Base-by-base conservation (phyloP, 1,140 invertebrate species). In the Zaprionus camerounensis region DNA sequence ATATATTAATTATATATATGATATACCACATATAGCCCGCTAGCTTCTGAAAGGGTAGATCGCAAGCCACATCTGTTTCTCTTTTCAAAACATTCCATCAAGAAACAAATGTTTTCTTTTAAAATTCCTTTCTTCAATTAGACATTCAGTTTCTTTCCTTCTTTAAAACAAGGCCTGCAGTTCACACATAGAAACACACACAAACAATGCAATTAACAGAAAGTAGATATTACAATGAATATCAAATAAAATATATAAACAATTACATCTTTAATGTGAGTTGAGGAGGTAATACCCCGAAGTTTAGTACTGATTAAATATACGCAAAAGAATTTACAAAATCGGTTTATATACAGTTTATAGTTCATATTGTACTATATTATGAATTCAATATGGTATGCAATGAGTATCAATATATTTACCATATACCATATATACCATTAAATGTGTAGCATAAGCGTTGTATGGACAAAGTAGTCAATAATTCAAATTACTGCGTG, bases 301-400 rank as follows among this genome's bases (percentile, higher is more conserved):
- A 67, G 46, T 67, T 72, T 90, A 88, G 84, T 88, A 88, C 84
- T 88, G 84, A 88, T 88, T 85, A 73, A 74, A 90, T 80, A 90
- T 85, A 88, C 78, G 76, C 81, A 84, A 88, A 81, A 64, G 84
- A 88, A 87, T 90, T 87, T 87, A 90, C 83, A 84, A 80, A 82
- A 84, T 83, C 81, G 81, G 84, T 87, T 87, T 87, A 84, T 80
- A 86, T 78, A 86, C 70, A 67, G 58, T 72, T 76, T 76, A 67
- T 76, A 51, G 20, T 51, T 13, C 20, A 76, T 31, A 61, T 55
- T 41, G 41, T 72, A 72, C 67, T 68, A 51, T 24, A 24, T 46
- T 51, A 51, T 51, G 46, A 51, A 24, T 22, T 20, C 11, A 22
- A 55, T 26, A 70, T 70, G 22, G 31, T 57, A 46, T 66, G 82